These are phyloP conservation scores for Flexamia atlantica DNA, from an alignment of 2,888 invertebrate species.

Conservation along the genomic window DNA sequence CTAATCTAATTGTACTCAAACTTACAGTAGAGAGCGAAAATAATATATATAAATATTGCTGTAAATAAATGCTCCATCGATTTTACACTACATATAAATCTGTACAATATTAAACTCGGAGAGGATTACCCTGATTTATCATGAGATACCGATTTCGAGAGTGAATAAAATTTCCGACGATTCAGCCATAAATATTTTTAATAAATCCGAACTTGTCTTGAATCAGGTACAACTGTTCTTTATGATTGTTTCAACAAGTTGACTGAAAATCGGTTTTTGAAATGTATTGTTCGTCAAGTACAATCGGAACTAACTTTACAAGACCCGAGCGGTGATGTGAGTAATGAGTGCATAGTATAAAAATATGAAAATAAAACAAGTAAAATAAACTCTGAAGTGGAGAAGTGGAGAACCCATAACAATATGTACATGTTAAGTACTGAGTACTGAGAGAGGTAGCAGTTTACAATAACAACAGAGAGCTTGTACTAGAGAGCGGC, in stretches of 20 bases:
- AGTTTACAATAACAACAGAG: not conserved
- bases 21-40: constrained; percentile 48
- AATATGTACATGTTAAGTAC: constrained; percentile 56
- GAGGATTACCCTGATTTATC: constrained; percentile 44
- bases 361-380: constrained; percentile 47
- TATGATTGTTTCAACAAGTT: constrained; percentile 44
- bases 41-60: constrained; percentile 58
- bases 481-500: constrained; percentile 51
- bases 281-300: not conserved
- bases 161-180: constrained; percentile 8
- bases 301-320: not conserved
- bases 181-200: constrained; percentile 38
- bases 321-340: constrained; percentile 30
- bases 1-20: constrained; percentile 50
- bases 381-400: constrained; percentile 52
- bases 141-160: constrained; percentile 1
- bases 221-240: constrained; percentile 55
- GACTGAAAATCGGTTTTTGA: not conserved
- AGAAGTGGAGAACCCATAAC: constrained; percentile 38
- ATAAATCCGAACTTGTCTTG: constrained; percentile 41
- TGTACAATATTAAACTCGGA: constrained; percentile 12
- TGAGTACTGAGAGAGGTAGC: constrained; percentile 15
- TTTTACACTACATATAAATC: constrained; percentile 44
- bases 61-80: constrained; percentile 43
- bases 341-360: constrained; percentile 42